These are phyloP conservation scores for Rhagoletis pomonella DNA, from an alignment of 1,140 invertebrate species.

Conservation along the genomic window DNA sequence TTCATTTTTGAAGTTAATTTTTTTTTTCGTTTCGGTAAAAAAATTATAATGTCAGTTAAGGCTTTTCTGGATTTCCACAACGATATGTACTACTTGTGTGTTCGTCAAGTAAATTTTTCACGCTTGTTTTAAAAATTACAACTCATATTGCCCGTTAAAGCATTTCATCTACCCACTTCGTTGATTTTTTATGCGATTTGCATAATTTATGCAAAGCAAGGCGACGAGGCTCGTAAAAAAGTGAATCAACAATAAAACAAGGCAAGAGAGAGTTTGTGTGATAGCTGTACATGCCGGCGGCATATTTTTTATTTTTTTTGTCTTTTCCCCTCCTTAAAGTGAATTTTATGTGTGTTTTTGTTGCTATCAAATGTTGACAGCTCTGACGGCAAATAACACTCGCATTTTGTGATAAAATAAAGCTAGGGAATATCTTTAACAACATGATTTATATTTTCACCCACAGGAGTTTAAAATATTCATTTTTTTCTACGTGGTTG, in stretches of 20 bases:
- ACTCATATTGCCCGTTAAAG: not conserved
- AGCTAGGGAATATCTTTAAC: not conserved
- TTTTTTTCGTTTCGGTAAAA: too few relatives aligned
- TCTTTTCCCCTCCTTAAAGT: too few relatives aligned
- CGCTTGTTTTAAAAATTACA: not conserved
- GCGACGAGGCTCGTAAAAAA: not conserved
- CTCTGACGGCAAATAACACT: not conserved
- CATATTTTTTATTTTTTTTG: too few relatives aligned
- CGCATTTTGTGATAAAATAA: not conserved
- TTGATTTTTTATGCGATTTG: not conserved
- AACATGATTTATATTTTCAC: too few relatives aligned
- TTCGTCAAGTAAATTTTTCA: too few relatives aligned
- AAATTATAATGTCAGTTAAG: too few relatives aligned
- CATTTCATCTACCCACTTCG: not conserved
- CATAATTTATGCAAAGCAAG: constrained; percentile 7
- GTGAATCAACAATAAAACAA: not conserved
- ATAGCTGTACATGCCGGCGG: not conserved
- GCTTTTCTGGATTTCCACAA: too few relatives aligned
- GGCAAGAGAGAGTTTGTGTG: not conserved
- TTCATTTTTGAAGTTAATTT: too few relatives aligned
- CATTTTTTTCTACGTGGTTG: too few relatives aligned
- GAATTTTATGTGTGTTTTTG: not conserved
- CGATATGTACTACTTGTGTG: too few relatives aligned
- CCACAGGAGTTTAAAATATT: too few relatives aligned
- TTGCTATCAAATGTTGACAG: not conserved